A percentile compares a stretch with the other conserved stretches of the same genome.
These are phyloP conservation scores for Oscarella lobularis DNA, from an alignment of 37 sponge, comb jelly and placozoan species.

Conservation along the genomic window DNA sequence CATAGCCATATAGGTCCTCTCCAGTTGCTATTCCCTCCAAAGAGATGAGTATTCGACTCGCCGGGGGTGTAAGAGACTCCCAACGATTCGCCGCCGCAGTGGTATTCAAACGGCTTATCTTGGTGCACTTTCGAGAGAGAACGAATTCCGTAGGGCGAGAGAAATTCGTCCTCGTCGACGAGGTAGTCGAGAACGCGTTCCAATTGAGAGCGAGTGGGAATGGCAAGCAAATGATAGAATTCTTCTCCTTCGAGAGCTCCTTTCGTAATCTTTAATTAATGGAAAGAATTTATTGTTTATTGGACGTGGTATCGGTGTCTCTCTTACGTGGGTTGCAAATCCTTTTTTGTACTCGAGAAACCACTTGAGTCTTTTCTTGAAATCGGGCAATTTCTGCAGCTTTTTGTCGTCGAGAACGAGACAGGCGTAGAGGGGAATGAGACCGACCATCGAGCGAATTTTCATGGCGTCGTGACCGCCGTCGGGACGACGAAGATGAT, in stretches of 20 bases:
- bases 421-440: conserved; percentile 87
- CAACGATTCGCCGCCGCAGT: conserved; percentile 45
- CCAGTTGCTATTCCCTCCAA: conserved; percentile 99
- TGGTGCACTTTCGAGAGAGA: conserved; percentile 82
- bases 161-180: conserved; percentile 90
- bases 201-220: conserved; percentile 47
- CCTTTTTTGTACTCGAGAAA: conserved; percentile 72
- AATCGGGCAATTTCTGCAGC: conserved; percentile 72
- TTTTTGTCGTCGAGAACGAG: conserved; percentile 81
- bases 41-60: conserved; percentile 88
- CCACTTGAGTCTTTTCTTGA: conserved; percentile 78
- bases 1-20: conserved; percentile 87
- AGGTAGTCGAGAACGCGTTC: conserved; percentile 63
- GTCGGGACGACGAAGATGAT: conserved; percentile 42
- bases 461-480: conserved; percentile 50
- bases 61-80: conserved; percentile 74
- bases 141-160: conserved; percentile 80
- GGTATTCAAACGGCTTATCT: conserved; percentile 56
- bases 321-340: conserved; percentile 52
- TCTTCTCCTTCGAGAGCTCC: not conserved
- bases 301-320: not conserved
- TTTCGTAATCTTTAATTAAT: not conserved
- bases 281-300: not conserved
- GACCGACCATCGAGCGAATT: conserved; percentile 85
- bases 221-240: conserved; percentile 66